Evolutionary conservation across 2,888 invertebrate genomes (phyloP).

Genomic region (Xylophagus ater): DNA sequence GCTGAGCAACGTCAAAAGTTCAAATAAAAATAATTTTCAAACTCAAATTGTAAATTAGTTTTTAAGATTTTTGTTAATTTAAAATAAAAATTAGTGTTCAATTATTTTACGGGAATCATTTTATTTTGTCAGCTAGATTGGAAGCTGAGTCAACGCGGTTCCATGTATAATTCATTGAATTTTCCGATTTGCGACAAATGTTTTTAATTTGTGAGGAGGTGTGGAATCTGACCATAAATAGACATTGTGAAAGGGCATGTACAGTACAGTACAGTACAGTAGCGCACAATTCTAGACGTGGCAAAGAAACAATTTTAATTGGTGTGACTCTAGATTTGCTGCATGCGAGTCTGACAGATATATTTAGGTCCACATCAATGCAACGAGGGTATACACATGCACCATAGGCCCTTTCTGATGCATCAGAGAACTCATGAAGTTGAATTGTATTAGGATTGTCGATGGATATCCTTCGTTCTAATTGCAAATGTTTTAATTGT

Average conservation of each 20-base stretch:
- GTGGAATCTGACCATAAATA: too few species aligned
- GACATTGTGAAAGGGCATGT: neutral
- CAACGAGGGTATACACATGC: constrained; percentile 19
- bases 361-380: neutral
- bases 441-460: constrained; percentile 2
- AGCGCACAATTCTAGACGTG: constrained; percentile 19
- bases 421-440: constrained; percentile 21
- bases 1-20: too few species aligned
- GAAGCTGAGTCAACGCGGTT: too few species aligned
- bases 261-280: constrained; percentile 1
- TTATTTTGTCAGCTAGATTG: constrained; percentile 1
- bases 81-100: too few species aligned
- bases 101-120: too few species aligned
- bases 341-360: neutral
- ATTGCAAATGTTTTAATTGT: neutral
- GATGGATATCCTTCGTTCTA: neutral
- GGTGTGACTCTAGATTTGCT: constrained; percentile 10
- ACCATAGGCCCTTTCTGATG: constrained; percentile 20
- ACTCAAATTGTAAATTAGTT: too few species aligned
- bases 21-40: too few species aligned
- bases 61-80: too few species aligned
- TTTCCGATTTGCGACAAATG: too few species aligned
- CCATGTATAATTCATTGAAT: too few species aligned
- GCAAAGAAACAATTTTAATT: constrained; percentile 17
- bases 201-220: too few species aligned